Conservation (phyloP, 2,113 vertebrate genomes). For the Myotis brandtii region DNA sequence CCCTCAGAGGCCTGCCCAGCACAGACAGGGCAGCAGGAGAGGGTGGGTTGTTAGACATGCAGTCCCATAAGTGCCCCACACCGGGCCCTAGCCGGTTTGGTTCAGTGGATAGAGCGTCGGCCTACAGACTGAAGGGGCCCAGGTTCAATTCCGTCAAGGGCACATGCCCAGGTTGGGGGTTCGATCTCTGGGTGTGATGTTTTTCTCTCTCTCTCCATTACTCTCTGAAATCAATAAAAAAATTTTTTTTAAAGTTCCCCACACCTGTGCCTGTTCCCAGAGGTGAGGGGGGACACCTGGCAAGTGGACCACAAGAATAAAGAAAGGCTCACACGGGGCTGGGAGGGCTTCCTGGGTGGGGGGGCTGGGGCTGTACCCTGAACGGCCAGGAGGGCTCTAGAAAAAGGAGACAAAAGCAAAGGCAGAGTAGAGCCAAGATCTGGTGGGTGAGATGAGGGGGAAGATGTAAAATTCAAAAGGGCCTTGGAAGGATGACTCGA, state of each 20-base stretch:
- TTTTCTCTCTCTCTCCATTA: too few relatives aligned
- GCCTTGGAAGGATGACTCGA: background rate
- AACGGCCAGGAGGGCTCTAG: constrained; percentile 16
- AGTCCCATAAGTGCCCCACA: background rate
- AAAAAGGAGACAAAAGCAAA: constrained; percentile 21
- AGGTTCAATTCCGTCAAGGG: too few relatives aligned
- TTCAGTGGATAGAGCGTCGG: too few relatives aligned
- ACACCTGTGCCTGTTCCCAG: background rate
- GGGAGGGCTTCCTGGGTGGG: background rate
- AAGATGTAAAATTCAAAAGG: background rate
- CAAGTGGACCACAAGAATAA: background rate
- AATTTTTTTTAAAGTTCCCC: background rate
- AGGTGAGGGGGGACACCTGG: background rate
- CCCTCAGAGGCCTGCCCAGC: background rate
- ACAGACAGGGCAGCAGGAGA: background rate
- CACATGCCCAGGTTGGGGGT: too few relatives aligned
- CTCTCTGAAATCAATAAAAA: too few relatives aligned
- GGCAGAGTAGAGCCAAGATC: background rate
- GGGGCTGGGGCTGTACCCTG: background rate
- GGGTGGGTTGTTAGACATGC: background rate
- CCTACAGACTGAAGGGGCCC: too few relatives aligned
- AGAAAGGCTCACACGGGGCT: background rate
- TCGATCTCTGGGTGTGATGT: too few relatives aligned
- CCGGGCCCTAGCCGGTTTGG: too few relatives aligned
- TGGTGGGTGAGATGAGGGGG: background rate